phyloP scores from a whole-genome alignment of 2,888 invertebrate species.

The Volucella zonaria region DNA sequence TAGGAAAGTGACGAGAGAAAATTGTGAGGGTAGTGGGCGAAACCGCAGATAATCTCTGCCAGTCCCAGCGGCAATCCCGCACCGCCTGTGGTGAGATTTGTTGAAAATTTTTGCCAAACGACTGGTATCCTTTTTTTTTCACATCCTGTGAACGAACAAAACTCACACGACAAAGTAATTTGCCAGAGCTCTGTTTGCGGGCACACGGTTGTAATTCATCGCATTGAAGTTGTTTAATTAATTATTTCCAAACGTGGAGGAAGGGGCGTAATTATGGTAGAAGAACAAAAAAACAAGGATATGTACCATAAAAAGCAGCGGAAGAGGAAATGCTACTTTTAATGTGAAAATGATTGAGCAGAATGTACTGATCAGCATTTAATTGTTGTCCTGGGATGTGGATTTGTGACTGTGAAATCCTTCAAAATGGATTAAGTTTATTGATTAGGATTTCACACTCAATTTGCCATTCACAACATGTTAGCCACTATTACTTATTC shows the following conservation, averaged over 20 bases:
- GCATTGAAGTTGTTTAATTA: conserved; percentile 56
- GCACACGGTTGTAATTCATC: conserved; percentile 49
- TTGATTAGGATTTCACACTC: too few species aligned
- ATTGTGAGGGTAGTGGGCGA: conserved; percentile 7
- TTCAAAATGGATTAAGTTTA: too few species aligned
- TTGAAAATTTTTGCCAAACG: conserved; percentile 48
- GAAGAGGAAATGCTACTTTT: too few species aligned
- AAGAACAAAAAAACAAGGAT: conserved; percentile 11
- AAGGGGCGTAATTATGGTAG: too few species aligned
- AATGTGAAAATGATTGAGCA: too few species aligned
- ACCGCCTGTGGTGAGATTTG: conserved; percentile 64
- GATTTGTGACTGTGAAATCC: too few species aligned
- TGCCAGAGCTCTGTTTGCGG: conserved; percentile 50
- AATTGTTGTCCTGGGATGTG: too few species aligned
- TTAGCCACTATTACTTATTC: too few species aligned
- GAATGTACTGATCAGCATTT: too few species aligned
- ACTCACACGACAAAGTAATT: conserved; percentile 65
- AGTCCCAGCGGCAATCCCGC: conserved; percentile 17
- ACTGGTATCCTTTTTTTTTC: conserved; percentile 43
- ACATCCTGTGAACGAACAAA: background rate
- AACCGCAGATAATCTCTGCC: conserved; percentile 42
- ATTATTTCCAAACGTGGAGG: too few species aligned
- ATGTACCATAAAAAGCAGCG: too few species aligned
- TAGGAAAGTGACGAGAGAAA: conserved; percentile 34
- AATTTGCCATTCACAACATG: too few species aligned